These are phyloP conservation scores for Odobenus rosmarus DNA, from an alignment of 2,113 vertebrate genomes.

Conservation along the genomic window DNA sequence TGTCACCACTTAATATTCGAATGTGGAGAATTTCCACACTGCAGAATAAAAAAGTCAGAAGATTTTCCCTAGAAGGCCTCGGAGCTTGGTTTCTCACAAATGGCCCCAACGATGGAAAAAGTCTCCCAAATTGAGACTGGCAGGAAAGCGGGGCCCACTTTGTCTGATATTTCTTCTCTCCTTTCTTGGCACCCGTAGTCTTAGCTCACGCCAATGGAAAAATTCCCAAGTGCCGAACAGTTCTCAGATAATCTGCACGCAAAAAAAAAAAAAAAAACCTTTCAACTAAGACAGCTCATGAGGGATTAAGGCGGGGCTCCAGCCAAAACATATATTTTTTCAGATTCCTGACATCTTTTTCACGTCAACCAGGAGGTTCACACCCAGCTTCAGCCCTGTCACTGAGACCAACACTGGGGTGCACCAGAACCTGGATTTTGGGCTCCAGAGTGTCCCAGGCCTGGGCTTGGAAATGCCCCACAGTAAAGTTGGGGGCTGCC, in stretches of 20 bases:
- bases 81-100: conserved; percentile 82
- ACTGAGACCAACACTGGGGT: not conserved
- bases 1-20: conserved; percentile 77
- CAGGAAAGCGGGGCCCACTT: conserved; percentile 84
- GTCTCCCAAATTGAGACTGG: conserved; percentile 87
- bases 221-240: conserved; percentile 86
- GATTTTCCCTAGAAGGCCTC: conserved; percentile 85
- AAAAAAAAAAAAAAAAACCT: conserved; percentile 46
- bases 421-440: not conserved
- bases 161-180: conserved; percentile 82
- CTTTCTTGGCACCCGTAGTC: conserved; percentile 83
- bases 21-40: conserved; percentile 81
- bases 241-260: conserved; percentile 84
- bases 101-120: conserved; percentile 86
- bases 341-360: conserved; percentile 66
- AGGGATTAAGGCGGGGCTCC: conserved; percentile 69
- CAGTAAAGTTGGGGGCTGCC: not conserved
- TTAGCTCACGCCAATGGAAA: conserved; percentile 86
- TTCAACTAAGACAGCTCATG: conserved; percentile 77
- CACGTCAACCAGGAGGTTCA: conserved; percentile 59
- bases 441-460: not conserved
- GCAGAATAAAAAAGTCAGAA: conserved; percentile 72
- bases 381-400: not conserved
- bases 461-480: not conserved
- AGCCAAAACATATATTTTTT: conserved; percentile 73